Base-by-base conservation (phyloP, 2,888 invertebrate species). In the Tipula confusa region DNA sequence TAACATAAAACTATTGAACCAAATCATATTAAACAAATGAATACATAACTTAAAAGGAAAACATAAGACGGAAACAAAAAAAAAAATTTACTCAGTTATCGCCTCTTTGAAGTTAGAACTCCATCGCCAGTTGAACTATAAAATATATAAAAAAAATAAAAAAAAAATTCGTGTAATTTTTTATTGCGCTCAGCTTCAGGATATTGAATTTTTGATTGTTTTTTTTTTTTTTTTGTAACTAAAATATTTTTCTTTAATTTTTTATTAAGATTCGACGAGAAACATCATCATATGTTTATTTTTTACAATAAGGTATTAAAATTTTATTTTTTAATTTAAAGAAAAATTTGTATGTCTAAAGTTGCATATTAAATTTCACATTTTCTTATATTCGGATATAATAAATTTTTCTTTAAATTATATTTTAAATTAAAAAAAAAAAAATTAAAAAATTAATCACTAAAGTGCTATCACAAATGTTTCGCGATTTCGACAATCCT, bases 101-200 rank as follows among this genome's bases (percentile, higher is more conserved):
- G 96, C 96, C 93, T 97, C 96, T 94, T 95, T 95, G 96, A 97
- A 97, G 95, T 96, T 95, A 92, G 96, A 93, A 94, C 96, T 97
- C 94, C 96, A 95, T 93, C 96, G 96, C 97, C 97, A 97, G 93
- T 95, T 95, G 93, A 94, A 95, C 96, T 96, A 88, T 87, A 87
- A 87, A 82, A 82, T 82, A 82, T 82, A 82, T 83, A 43, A 48
- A 31, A 84, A 83, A 83, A 83, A 48, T 48, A 84, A 83, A 83
- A 83, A 84, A 83, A 85, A 84, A 85, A 85, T 85, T 86, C 83
- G 85, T 85, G 86, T 86, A 87, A 86, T 82, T 82, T 82, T 80
- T 79, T 33, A 18, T 64, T 64, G 64, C 24, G 64, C 64, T 64
- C 64, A 64, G 9, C 64, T 48, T 80, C 85, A 87, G 87, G 88